phyloP scores from a whole-genome alignment of 2,888 invertebrate species.

The Cryptosula pallasiana region DNA sequence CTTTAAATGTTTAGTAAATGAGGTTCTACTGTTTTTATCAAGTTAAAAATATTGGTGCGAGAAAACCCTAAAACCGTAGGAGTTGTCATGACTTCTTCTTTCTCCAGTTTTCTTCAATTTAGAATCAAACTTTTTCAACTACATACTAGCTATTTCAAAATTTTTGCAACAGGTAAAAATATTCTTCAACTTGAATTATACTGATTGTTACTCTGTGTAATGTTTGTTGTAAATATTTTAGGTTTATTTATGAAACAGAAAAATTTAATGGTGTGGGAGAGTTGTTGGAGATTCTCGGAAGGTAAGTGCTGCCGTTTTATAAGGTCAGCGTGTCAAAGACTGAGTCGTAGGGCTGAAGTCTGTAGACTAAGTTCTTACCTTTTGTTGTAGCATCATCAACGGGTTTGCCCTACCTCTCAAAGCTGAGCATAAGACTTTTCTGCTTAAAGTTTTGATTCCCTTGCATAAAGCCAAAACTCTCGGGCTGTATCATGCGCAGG shows the following conservation, averaged over 20 bases:
- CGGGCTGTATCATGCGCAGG: slow-evolving; percentile 84
- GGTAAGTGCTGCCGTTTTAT: slow-evolving; percentile 53
- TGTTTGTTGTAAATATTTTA: slow-evolving; percentile 52
- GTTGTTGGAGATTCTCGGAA: slow-evolving; percentile 89
- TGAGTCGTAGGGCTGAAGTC: neutral
- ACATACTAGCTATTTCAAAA: no score
- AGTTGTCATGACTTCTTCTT: no score
- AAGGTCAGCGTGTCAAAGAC: neutral
- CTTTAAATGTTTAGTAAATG: no score
- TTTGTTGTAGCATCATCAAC: slow-evolving; percentile 79
- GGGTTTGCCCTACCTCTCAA: slow-evolving; percentile 97
- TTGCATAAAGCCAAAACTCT: slow-evolving; percentile 94
- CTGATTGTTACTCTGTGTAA: no score
- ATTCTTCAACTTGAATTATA: no score
- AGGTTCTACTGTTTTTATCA: no score
- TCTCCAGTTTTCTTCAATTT: no score
- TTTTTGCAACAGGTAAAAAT: no score
- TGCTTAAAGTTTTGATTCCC: slow-evolving; percentile 87
- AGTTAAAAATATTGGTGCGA: no score
- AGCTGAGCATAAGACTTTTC: slow-evolving; percentile 94
- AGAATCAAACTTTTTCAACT: no score
- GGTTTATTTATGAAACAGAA: slow-evolving; percentile 98
- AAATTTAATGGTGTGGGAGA: slow-evolving; percentile 97
- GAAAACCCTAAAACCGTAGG: no score
- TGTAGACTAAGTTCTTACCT: neutral